Evolutionary conservation across 2,888 invertebrate genomes (phyloP).

Genomic region (Drosophila greeni): DNA sequence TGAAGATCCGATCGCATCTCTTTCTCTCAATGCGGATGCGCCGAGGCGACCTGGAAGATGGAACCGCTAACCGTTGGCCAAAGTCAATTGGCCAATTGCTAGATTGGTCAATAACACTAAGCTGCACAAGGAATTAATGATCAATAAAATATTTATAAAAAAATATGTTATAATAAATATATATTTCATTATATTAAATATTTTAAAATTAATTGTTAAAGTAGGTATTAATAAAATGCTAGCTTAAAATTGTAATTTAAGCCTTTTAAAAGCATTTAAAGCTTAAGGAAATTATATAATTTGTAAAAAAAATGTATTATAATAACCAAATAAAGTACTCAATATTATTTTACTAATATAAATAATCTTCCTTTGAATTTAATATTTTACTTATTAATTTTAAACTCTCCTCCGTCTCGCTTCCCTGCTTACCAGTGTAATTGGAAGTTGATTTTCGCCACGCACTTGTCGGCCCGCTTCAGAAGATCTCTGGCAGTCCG

Average conservation of each 20-base stretch:
- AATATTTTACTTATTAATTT: neutral
- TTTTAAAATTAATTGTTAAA: neutral
- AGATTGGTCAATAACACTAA: conserved; percentile 41
- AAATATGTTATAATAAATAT: too few relatives aligned
- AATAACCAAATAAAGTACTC: neutral
- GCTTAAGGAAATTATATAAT: too few relatives aligned
- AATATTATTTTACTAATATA: neutral
- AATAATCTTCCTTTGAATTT: neutral
- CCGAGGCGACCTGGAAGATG: conserved; percentile 40
- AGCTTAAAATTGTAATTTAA: too few relatives aligned
- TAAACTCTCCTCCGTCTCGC: neutral
- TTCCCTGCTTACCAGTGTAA: conserved; percentile 54
- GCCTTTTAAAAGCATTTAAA: too few relatives aligned
- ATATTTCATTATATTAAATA: too few relatives aligned
- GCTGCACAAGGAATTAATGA: conserved; percentile 7
- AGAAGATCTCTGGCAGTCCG: conserved; percentile 48
- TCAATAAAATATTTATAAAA: too few relatives aligned
- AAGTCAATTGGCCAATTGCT: conserved; percentile 62
- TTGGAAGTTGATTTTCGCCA: conserved; percentile 67
- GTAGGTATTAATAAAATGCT: neutral
- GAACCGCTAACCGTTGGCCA: conserved; percentile 49
- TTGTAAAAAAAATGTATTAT: too few relatives aligned
- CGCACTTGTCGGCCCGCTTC: conserved; percentile 68
- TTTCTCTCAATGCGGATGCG: conserved; percentile 72
- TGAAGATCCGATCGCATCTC: conserved; percentile 27